Percentiles rank a stretch among this genome's conserved stretches.
Conservation (phyloP, 2,113 vertebrate genomes). For the Chascanopsetta lugubris region DNA sequence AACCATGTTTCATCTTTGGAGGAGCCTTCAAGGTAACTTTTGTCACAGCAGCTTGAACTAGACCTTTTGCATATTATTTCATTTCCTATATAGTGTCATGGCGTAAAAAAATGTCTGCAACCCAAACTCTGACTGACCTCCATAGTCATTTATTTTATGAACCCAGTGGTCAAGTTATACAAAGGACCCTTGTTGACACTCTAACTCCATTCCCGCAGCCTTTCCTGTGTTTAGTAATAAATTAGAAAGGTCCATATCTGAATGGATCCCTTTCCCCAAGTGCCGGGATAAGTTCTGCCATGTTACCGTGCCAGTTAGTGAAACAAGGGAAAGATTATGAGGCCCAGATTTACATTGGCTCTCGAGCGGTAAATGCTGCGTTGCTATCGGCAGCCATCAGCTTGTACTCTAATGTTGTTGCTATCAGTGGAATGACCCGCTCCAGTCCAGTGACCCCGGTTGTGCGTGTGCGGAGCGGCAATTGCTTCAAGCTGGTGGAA, state of each 20-base stretch:
- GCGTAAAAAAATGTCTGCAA: too few relatives aligned
- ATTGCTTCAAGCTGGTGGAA: conserved; percentile 52
- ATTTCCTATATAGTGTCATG: too few relatives aligned
- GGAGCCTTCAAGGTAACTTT: too few relatives aligned
- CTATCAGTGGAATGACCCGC: conserved; percentile 38
- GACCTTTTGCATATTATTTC: too few relatives aligned
- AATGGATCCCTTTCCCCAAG: conserved; percentile 37
- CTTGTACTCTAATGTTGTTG: conserved; percentile 17
- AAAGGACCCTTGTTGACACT: neutral
- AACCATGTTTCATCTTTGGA: too few relatives aligned
- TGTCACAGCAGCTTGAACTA: too few relatives aligned
- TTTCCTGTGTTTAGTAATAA: neutral
- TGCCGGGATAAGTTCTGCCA: conserved; percentile 45
- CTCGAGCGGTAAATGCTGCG: conserved; percentile 16
- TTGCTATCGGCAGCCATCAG: conserved; percentile 49
- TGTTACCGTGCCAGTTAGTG: conserved; percentile 34
- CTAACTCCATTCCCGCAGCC: neutral
- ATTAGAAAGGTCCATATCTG: conserved; percentile 27
- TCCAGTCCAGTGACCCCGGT: conserved; percentile 25
- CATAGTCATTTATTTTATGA: neutral
- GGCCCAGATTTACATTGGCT: conserved; percentile 52
- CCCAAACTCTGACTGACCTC: neutral
- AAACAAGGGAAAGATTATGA: conserved; percentile 43
- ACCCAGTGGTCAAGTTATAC: neutral
- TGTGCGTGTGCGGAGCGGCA: conserved; percentile 20